Conservation (phyloP, 2,797 vertebrate genomes). For the Sparus aurata region DNA sequence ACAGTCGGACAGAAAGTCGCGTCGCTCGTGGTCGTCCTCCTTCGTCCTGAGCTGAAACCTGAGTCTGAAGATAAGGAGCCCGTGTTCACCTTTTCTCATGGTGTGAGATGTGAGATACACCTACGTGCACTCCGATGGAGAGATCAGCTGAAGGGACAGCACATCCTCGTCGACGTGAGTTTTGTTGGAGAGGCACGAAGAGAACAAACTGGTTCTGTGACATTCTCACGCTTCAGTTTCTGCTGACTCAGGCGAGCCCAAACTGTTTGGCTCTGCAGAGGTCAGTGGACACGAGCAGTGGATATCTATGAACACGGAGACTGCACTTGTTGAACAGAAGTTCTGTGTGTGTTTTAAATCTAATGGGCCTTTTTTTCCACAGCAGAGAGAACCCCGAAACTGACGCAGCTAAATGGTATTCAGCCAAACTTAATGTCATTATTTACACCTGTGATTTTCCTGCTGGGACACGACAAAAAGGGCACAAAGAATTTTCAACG, state of each 20-base stretch:
- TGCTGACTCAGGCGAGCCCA: neutral
- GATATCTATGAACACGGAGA: too few relatives aligned
- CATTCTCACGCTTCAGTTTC: conserved; percentile 43
- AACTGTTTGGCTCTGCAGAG: neutral
- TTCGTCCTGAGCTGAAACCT: neutral
- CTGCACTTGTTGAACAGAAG: neutral
- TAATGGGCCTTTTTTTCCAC: too few relatives aligned
- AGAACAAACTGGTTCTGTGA: conserved; percentile 46
- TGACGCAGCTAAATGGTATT: neutral
- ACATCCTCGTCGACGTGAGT: neutral
- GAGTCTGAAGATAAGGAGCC: neutral
- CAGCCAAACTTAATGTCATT: neutral
- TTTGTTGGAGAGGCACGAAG: neutral
- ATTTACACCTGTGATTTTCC: neutral
- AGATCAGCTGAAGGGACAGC: neutral
- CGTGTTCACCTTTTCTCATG: neutral
- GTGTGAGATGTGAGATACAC: neutral
- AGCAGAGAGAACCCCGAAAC: neutral
- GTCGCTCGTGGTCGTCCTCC: neutral
- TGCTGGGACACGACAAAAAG: neutral
- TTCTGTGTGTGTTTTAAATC: neutral
- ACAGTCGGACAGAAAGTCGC: neutral
- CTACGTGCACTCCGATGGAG: neutral
- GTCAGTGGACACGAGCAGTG: accelerated
- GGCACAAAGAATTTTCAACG: neutral